Evolutionary conservation across 2,888 invertebrate species (phyloP).

Genomic region (Hoplodrina ambigua): DNA sequence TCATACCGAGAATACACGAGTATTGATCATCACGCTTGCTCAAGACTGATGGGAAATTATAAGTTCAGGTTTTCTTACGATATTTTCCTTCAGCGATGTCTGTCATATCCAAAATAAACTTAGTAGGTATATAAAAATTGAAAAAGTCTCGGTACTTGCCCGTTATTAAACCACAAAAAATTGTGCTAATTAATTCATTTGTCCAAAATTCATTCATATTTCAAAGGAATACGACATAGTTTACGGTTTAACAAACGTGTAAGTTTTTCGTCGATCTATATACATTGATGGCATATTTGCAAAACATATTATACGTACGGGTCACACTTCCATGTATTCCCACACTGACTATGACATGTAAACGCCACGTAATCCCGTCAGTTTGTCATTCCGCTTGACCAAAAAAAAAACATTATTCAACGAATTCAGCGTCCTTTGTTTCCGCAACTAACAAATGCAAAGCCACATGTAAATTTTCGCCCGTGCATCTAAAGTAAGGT

Average conservation of each 20-base stretch:
- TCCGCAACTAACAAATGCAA: constrained; percentile 53
- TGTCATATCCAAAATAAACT: too few species aligned
- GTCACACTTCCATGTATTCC: neutral
- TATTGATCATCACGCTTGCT: too few species aligned
- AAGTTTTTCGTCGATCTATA: neutral
- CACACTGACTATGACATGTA: constrained; percentile 2
- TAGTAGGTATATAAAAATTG: too few species aligned
- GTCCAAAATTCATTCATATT: neutral
- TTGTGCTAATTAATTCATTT: too few species aligned
- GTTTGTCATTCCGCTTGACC: constrained; percentile 37
- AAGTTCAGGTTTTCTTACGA: too few species aligned
- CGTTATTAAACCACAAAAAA: too few species aligned
- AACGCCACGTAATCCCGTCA: constrained; percentile 37
- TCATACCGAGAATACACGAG: too few species aligned
- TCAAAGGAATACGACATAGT: neutral
- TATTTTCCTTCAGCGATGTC: too few species aligned
- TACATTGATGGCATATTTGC: neutral
- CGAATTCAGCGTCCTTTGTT: constrained; percentile 52
- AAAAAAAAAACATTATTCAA: constrained; percentile 41
- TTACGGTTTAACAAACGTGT: neutral
- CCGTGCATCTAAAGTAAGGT: constrained; percentile 50
- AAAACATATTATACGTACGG: too few species aligned
- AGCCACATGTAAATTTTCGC: constrained; percentile 52
- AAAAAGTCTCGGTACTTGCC: too few species aligned
- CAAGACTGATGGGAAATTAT: too few species aligned